A percentile compares a stretch with the other conserved stretches of the same genome.
These are phyloP conservation scores for Andrena chrysosceles DNA, from an alignment of 2,888 invertebrate genomes.

Conservation along the genomic window DNA sequence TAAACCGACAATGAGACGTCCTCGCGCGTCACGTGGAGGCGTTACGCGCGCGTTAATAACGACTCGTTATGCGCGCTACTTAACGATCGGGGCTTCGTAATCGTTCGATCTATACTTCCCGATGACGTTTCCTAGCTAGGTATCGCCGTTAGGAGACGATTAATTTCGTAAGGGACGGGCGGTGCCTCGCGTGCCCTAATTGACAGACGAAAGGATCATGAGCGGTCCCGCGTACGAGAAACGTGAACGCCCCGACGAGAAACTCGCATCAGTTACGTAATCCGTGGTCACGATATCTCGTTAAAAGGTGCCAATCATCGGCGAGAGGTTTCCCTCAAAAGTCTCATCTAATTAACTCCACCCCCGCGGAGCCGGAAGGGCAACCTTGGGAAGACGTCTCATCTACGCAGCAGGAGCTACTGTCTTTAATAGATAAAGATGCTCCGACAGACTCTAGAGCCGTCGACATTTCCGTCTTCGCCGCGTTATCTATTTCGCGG, in stretches of 20 bases:
- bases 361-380: background rate
- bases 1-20: background rate
- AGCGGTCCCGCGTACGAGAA: slow-evolving; percentile 17
- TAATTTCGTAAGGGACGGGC: slow-evolving; percentile 31
- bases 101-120: slow-evolving; percentile 30
- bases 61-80: slow-evolving; percentile 40
- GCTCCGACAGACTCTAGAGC: background rate
- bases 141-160: slow-evolving; percentile 6
- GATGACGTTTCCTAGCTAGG: background rate
- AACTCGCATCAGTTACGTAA: slow-evolving; percentile 77
- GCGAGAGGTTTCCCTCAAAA: slow-evolving; percentile 76
- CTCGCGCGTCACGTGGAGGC: slow-evolving; percentile 18
- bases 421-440: background rate
- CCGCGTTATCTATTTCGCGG: too few relatives aligned
- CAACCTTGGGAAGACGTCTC: slow-evolving; percentile 22
- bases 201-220: slow-evolving; percentile 3
- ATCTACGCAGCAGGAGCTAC: background rate
- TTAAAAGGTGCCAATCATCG: slow-evolving; percentile 76
- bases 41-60: slow-evolving; percentile 40
- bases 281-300: slow-evolving; percentile 68
- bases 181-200: background rate
- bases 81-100: slow-evolving; percentile 53
- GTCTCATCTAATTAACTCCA: slow-evolving; percentile 70
- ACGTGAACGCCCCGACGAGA: slow-evolving; percentile 71
- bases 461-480: background rate